These are phyloP conservation scores for Sphaeridia pumilis DNA, from an alignment of 2,888 invertebrate species.

Conservation along the genomic window DNA sequence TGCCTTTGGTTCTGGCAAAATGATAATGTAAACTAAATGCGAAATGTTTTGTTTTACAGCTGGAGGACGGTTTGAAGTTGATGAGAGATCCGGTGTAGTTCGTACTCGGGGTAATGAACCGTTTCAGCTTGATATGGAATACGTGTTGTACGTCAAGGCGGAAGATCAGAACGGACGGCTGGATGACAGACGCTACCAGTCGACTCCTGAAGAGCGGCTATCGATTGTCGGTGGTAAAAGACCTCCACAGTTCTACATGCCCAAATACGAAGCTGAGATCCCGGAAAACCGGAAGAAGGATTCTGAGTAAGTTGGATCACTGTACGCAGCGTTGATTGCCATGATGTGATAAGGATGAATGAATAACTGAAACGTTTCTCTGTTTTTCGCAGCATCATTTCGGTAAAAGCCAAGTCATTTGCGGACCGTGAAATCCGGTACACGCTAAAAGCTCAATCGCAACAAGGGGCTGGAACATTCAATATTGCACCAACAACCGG, in stretches of 20 bases:
- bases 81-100: slow-evolving; percentile 83
- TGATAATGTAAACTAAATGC: neutral
- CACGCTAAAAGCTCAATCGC: slow-evolving; percentile 82
- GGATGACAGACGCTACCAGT: slow-evolving; percentile 79
- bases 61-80: slow-evolving; percentile 65
- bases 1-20: too few relatives aligned
- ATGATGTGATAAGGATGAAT: neutral
- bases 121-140: slow-evolving; percentile 91
- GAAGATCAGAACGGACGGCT: slow-evolving; percentile 89
- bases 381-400: slow-evolving; percentile 67
- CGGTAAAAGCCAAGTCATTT: slow-evolving; percentile 93
- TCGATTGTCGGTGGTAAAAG: slow-evolving; percentile 95
- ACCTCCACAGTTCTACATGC: slow-evolving; percentile 94
- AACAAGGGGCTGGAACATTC: slow-evolving; percentile 83
- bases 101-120: slow-evolving; percentile 81
- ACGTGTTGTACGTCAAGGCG: slow-evolving; percentile 89
- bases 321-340: neutral
- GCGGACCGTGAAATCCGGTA: slow-evolving; percentile 94
- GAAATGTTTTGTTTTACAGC: slow-evolving; percentile 40
- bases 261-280: slow-evolving; percentile 86
- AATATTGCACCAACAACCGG: slow-evolving; percentile 90
- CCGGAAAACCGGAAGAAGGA: slow-evolving; percentile 95
- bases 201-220: slow-evolving; percentile 78
- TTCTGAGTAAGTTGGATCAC: slow-evolving; percentile 65
- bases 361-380: slow-evolving; percentile 14